Base-by-base conservation (phyloP, 1,140 invertebrate species). In the Formica exsecta region DNA sequence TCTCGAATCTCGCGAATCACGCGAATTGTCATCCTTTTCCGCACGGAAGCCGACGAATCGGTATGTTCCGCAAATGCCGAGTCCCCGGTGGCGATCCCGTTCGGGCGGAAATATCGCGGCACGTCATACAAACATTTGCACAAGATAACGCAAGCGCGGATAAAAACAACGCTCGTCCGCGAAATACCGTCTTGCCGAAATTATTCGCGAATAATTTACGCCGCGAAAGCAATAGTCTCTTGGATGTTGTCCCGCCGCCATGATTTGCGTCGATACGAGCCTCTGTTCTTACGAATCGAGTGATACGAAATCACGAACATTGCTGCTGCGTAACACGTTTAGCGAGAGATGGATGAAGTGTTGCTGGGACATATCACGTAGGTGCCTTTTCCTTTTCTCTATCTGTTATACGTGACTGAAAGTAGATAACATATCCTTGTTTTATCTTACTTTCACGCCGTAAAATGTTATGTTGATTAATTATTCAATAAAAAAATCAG, bases 81-180 rank as follows among this genome's bases (percentile, higher is more conserved):
- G 13, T 3, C 13, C 32, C 51, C 48, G 44, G 11, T 48, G 13
- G 7, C 13, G 44, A 13, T 19, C 22, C 19, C n/a, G 29, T 19
- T 74, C 29, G 48, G 9, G 19, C 29, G 71, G 29, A 74, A 57
- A 74, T 74, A 57, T 59, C n/a, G 48, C 13, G 51, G 16, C 5
- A 19, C 71, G 32, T 74, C 71, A 74, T 4, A n/a, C 1, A 48
- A 48, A 48, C 19, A n/a, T 74, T 74, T 57, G 51, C n/a, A 74
- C 51, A 36, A 74, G 71, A 74, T 74, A 74, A 74, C 51, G n/a
- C 71, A 29, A 32, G 9, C n/a, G 71, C 48, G 51, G 36, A 74
- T 38, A 38, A 74, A 74, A 48, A 73, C 16, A 54, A 54, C 7
- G 41, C 38, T 41, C 38, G 4, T 6, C 16, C 66, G 51, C 29